A percentile compares a stretch with the other conserved stretches of the same genome.
Evolutionary conservation across 2,797 vertebrate species (phyloP).

Genomic region (Simalia tracyae): DNA sequence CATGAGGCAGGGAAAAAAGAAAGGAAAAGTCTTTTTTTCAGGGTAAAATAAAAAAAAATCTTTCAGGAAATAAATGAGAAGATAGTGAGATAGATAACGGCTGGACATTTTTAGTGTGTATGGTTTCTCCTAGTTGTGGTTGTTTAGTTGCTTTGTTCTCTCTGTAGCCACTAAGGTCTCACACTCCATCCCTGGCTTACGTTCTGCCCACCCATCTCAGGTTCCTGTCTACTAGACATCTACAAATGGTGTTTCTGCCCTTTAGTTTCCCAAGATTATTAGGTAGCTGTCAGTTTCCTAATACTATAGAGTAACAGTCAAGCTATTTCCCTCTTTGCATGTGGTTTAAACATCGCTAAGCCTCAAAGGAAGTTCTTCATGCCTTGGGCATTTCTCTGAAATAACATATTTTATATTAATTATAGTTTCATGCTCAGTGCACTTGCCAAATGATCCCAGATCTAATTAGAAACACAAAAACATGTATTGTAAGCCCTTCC

Average conservation of each 20-base stretch:
- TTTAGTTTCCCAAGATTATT: not conserved
- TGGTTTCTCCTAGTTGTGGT: not conserved
- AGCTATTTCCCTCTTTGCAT: conserved; percentile 26
- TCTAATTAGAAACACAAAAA: conserved; percentile 47
- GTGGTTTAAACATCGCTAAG: conserved; percentile 47
- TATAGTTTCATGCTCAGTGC: not conserved
- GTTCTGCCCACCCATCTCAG: not conserved
- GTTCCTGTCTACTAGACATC: not conserved
- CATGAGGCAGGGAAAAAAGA: not conserved
- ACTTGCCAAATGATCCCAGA: conserved; percentile 47
- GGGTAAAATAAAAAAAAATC: not conserved
- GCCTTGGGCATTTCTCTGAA: conserved; percentile 53
- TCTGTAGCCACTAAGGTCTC: not conserved
- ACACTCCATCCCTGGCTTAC: not conserved
- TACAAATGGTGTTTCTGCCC: not conserved
- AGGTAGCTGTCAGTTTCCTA: conserved; percentile 2
- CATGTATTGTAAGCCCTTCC: conserved; percentile 30
- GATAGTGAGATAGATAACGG: too few relatives aligned
- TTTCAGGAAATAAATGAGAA: not conserved
- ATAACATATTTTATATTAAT: conserved; percentile 29
- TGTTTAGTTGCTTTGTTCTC: not conserved
- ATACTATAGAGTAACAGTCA: not conserved
- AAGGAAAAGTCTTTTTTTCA: not conserved
- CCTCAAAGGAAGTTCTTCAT: conserved; percentile 46
- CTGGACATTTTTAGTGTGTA: not conserved